Evolutionary conservation across 2,888 invertebrate species (phyloP).

Genomic region (Tridacna gigas): DNA sequence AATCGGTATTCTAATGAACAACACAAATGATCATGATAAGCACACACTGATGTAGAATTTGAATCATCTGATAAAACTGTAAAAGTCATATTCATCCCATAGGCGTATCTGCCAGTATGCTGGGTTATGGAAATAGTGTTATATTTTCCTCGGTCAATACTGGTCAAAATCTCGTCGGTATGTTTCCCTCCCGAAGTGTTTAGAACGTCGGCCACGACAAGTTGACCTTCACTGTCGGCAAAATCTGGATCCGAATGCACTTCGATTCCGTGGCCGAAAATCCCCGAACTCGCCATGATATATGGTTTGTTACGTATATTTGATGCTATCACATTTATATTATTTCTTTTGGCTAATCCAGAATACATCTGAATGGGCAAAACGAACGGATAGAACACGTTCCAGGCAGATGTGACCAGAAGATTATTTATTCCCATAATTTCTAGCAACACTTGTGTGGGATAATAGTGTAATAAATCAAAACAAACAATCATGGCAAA

Average conservation of each 20-base stretch:
- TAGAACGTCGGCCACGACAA: conserved; percentile 65
- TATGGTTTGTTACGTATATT: conserved; percentile 88
- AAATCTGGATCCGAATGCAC: conserved; percentile 58
- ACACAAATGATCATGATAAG: conserved; percentile 37
- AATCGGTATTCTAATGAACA: conserved; percentile 53
- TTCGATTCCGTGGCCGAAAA: conserved; percentile 86
- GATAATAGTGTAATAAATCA: conserved; percentile 91
- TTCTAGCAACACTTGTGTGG: conserved; percentile 88
- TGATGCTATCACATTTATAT: conserved; percentile 89
- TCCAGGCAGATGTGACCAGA: conserved; percentile 91
- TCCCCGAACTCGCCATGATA: conserved; percentile 88
- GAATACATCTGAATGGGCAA: conserved; percentile 87
- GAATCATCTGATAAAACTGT: conserved; percentile 17
- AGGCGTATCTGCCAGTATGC: conserved; percentile 33
- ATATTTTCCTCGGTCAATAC: background rate
- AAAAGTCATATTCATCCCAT: conserved; percentile 53
- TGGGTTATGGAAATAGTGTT: background rate
- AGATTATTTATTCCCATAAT: conserved; percentile 88
- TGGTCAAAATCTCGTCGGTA: conserved; percentile 9
- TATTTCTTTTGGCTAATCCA: conserved; percentile 87
- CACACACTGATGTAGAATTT: conserved; percentile 1
- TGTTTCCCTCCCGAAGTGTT: conserved; percentile 14
- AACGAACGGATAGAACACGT: conserved; percentile 90
- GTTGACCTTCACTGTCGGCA: conserved; percentile 46
- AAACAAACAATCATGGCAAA: conserved; percentile 92